These are phyloP conservation scores for Cyphomyrus plagiostoma DNA, from an alignment of 2,113 vertebrate genomes.

Conservation along the genomic window DNA sequence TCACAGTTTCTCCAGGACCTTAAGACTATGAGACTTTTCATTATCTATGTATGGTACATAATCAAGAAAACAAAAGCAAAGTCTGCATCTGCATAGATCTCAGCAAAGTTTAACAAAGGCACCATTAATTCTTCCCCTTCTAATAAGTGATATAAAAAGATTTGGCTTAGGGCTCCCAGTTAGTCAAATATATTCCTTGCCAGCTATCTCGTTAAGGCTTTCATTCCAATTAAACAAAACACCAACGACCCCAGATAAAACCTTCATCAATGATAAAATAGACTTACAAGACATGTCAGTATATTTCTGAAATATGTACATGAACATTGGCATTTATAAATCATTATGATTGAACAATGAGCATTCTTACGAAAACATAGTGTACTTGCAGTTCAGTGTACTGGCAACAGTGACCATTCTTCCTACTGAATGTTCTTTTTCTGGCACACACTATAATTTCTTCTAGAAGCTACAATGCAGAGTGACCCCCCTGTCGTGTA, in stretches of 20 bases:
- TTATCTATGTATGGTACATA: neutral
- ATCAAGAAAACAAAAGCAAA: neutral
- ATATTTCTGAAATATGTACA: neutral
- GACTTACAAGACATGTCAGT: neutral
- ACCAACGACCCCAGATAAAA: neutral
- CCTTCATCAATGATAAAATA: neutral
- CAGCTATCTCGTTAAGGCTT: neutral
- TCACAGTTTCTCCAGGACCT: neutral
- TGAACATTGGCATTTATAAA: neutral
- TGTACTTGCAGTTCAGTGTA: neutral
- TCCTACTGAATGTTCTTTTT: neutral
- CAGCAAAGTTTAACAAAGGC: neutral
- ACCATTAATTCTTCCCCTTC: neutral
- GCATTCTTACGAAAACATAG: neutral
- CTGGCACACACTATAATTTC: neutral
- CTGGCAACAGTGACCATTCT: neutral
- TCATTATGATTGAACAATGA: neutral
- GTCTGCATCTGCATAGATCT: neutral
- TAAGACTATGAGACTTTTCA: neutral
- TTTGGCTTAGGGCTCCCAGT: neutral
- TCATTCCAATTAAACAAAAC: neutral
- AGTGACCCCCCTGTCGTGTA: neutral
- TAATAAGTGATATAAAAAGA: neutral
- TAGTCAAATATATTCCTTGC: neutral
- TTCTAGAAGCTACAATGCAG: neutral